Evolutionary conservation across 1,140 invertebrate genomes (phyloP), one percentile per base, ranked within the genome.

Genomic region (Drosophila ironensis): DNA sequence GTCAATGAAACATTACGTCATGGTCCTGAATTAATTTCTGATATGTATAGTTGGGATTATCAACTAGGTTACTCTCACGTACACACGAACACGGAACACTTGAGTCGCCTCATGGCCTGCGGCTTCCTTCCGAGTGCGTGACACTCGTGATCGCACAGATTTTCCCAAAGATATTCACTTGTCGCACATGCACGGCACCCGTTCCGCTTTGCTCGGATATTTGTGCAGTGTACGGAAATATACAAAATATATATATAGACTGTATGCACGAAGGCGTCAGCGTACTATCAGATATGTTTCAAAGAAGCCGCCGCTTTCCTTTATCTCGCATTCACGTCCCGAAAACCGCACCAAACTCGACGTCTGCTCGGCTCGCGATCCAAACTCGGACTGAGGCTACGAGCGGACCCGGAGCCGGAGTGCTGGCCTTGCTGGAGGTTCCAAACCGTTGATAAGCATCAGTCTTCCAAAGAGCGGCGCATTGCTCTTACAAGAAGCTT

Each of bases 11-110:
- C 57, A 84, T 86, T 86, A 75, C 80, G 80, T 86, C 80, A 86
- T 86, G 66, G 59, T 80, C 70, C 44, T 80, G 47, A 64, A 80
- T 76, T 56, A 64, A 60, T 76, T 57, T 50, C 61, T 81, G 66
- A 84, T 84, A n/a, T n/a, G n/a, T n/a, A 86, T 57, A 77, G 51
- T 61, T 73, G 57, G 64, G 69, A 64, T 84, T 78, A 82, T 84
- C 73, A 84, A 84, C 63, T 78, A 84, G 69, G 69, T 86, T 86
- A 71, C 57, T 70, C 20, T 69, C 27, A 87, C 82, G 61, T 89
- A 89, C 87, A 89, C 56, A 89, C 51, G 66, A 88, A 73, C 68
- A 86, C 80, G 45, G 78, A 77, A 60, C 87, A 89, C 64, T 86
- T 89, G 40, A 87, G 60, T 53, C 74, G 81, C 75, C 61, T 68